Evolutionary conservation across 1,140 invertebrate species (phyloP).

Genomic region (Drosophila takahashii): DNA sequence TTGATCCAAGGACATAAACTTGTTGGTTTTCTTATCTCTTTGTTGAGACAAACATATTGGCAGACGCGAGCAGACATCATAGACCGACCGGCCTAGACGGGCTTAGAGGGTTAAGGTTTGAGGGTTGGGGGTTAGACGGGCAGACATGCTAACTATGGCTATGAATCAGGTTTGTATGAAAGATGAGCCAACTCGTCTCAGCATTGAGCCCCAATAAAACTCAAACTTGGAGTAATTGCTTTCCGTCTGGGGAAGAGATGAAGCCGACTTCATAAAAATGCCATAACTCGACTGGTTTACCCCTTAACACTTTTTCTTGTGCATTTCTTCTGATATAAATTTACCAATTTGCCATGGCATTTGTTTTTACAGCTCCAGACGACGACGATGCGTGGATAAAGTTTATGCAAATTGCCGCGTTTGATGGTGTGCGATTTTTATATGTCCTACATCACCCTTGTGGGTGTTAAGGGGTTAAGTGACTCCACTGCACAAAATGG

Average conservation of each 20-base stretch:
- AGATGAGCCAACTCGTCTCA: constrained; percentile 22
- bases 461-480: background rate
- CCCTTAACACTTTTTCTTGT: constrained; percentile 15
- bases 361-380: constrained; percentile 66
- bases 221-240: constrained; percentile 68
- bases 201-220: constrained; percentile 59
- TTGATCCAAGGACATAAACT: constrained; percentile 67
- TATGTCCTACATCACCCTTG: constrained; percentile 4
- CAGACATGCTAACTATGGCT: constrained; percentile 66
- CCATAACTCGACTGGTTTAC: constrained; percentile 52
- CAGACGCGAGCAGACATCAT: constrained; percentile 43
- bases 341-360: constrained; percentile 65
- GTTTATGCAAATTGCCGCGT: constrained; percentile 67
- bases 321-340: constrained; percentile 49
- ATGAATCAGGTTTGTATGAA: constrained; percentile 63
- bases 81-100: constrained; percentile 49
- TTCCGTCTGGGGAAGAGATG: constrained; percentile 14
- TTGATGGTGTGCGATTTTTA: constrained; percentile 63
- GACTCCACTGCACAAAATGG: constrained; percentile 40
- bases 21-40: constrained; percentile 46
- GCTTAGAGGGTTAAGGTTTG: constrained; percentile 12
- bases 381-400: constrained; percentile 43
- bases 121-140: constrained; percentile 10
- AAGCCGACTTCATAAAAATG: constrained; percentile 63
- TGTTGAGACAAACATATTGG: constrained; percentile 65